Base-by-base conservation (phyloP, 2,888 invertebrate species). In the Parascotia fuliginaria region DNA sequence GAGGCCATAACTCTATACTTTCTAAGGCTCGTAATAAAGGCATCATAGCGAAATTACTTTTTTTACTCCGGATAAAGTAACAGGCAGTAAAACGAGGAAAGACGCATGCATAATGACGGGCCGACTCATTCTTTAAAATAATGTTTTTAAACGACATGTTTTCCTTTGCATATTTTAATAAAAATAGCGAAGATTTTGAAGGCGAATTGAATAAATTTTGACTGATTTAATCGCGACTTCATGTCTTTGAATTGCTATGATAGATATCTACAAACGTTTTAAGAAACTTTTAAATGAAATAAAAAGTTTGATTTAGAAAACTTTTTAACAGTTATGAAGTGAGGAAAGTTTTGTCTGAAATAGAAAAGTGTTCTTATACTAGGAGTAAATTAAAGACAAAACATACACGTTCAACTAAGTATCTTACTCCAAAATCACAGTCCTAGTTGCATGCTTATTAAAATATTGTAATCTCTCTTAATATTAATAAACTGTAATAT, bases 21-120 rank as follows among this genome's bases (percentile, higher is more conserved):
- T 43, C 67, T 66, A 69, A 63, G 71, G 73, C 65, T 73, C 68
- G 79, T 78, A 75, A 78, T 81, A 81, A 80, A 81, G 76, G 69
- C 79, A 73, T 81, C 77, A 77, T 81, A 74, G 72, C 75, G 59
- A 72, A 76, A 81, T 81, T 75, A 77, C 79, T 79, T 81, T 80
- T 77, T 81, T 79, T 77, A 75, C 72, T 70, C 55, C 55, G 69
- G 62, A 62, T 66, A 70, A 75, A 77, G 77, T 77, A 79, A 75
- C 73, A 73, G 71, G 65, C 75, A 48, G 70, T 77, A 72, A 73
- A 73, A 51, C 38, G 27, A 27, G 48, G 45, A 41, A 65, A 48
- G 55, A 58, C 50, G 60, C 53, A 53, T 66, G 63, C 60, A 66
- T 68, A 73, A 75, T 68, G 67, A 32, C 36, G 41, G 29, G 29